Base-by-base conservation (phyloP, 2,113 vertebrate genomes). In the Cyanoramphus novaezelandiae region DNA sequence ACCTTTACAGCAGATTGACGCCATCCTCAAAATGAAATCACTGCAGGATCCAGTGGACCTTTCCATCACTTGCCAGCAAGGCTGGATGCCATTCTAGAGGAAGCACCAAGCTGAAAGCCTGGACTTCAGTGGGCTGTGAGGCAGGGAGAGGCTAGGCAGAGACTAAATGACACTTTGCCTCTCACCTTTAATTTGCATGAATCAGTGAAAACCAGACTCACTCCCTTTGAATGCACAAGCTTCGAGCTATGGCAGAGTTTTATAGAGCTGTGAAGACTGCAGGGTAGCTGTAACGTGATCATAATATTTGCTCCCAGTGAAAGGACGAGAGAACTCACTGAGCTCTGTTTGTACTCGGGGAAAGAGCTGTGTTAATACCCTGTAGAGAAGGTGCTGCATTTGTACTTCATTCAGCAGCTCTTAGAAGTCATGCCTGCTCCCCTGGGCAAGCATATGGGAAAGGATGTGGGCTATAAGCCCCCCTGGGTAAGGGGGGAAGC, bases 401-500 rank as follows among this genome's bases (percentile, higher is more conserved):
- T 11, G 20, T 7, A 0, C 10, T 74, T 55, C 19, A 1, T 17
- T 21, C 43, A 27, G 77, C 69, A 53, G 55, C 41, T 50, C 27
- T 28, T 29, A 29, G 31, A 43, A 43, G 6, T 7, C 39, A 1
- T 3, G 4, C 13, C 35, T 13, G 53, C 53, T 55, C 19, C 11
- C 65, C 21, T 0, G 3, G 17, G 52, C 47, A 44, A 46, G 7
- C 20, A 33, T 33, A 20, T 37, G 6, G 23, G 57, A 33, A 47
- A 68, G 74, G 37, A 15, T 3, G 6, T 6, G 27, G 27, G n/a
- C 60, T 92, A 15, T 8, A 43, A 90, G 29, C 21, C 20, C 9
- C 13, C 0, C 7, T 1, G n/a, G 27, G 6, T 8, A 80, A 46
- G 17, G 14, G 7, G 18, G 31, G 15, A 17, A 64, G 16, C 12